phyloP scores from a whole-genome alignment of 2,888 invertebrate genomes.

The Axea sp. region DNA sequence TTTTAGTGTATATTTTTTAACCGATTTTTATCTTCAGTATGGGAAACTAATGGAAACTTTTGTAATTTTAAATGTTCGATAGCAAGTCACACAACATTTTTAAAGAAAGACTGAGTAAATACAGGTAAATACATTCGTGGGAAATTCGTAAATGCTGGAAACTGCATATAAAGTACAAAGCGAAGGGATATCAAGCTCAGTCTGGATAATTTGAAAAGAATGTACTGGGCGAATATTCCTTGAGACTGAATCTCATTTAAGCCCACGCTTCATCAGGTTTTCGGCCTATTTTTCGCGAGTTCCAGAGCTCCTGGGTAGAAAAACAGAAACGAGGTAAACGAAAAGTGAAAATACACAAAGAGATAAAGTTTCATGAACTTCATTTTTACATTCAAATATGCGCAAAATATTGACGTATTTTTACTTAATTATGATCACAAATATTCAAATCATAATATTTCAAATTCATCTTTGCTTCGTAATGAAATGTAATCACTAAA shows the following conservation, averaged over 20 bases:
- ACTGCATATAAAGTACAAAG: constrained; percentile 11
- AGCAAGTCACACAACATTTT: not conserved
- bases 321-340: constrained; percentile 17
- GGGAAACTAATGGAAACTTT: too few relatives aligned
- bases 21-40: too few relatives aligned
- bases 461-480: too few relatives aligned
- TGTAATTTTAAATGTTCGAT: too few relatives aligned
- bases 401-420: constrained; percentile 3
- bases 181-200: constrained; percentile 9
- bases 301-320: constrained; percentile 17
- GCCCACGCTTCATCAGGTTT: constrained; percentile 4
- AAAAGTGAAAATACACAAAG: constrained; percentile 10
- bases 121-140: constrained; percentile 3
- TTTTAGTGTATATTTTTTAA: too few relatives aligned
- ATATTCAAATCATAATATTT: too few relatives aligned
- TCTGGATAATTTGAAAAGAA: constrained; percentile 29
- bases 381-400: constrained; percentile 1
- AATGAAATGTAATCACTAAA: too few relatives aligned
- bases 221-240: constrained; percentile 15
- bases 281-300: constrained; percentile 37
- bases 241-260: constrained; percentile 29
- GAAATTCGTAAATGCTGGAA: constrained; percentile 5
- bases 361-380: constrained; percentile 9
- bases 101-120: constrained; percentile 3
- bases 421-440: constrained; percentile 23